Evolutionary conservation across 1,140 invertebrate genomes (phyloP).

Genomic region (Drosophila kikkawai): DNA sequence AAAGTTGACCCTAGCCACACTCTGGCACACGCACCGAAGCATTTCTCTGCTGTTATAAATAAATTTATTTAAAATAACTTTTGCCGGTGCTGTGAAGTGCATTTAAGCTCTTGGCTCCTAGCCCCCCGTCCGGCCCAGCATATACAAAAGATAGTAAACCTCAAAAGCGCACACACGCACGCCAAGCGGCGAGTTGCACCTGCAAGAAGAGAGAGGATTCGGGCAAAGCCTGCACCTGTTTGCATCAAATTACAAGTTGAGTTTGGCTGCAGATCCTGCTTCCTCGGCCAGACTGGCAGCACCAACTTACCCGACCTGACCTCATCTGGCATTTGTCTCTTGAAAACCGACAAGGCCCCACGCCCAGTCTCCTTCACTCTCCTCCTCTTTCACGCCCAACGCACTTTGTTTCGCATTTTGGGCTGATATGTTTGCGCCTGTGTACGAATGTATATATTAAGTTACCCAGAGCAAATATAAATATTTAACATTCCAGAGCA

Average conservation of each 20-base stretch:
- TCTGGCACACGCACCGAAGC: conserved; percentile 15
- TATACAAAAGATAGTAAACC: conserved; percentile 61
- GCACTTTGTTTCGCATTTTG: conserved; percentile 54
- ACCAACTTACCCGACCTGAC: conserved; percentile 32
- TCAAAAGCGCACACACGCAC: conserved; percentile 31
- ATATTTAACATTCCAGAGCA: conserved; percentile 69
- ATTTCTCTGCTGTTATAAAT: conserved; percentile 45
- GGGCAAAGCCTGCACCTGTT: conserved; percentile 74
- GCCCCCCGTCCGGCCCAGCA: conserved; percentile 15
- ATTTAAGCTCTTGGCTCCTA: conserved; percentile 69
- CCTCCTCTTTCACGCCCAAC: conserved; percentile 12
- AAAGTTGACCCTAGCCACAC: conserved; percentile 53
- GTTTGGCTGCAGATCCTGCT: conserved; percentile 22
- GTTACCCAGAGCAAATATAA: conserved; percentile 60
- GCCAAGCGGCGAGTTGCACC: not conserved
- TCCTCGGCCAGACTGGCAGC: conserved; percentile 18
- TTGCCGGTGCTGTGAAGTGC: conserved; percentile 64
- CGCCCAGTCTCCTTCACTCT: not conserved
- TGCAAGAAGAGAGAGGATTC: conserved; percentile 20
- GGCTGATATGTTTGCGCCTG: conserved; percentile 31
- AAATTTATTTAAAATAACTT: conserved; percentile 71
- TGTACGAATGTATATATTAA: conserved; percentile 40
- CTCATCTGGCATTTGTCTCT: conserved; percentile 44
- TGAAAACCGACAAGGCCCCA: conserved; percentile 7
- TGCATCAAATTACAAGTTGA: conserved; percentile 69